Evolutionary conservation across 2,113 vertebrate genomes (phyloP), one percentile per base, ranked within the genome.

Genomic region (Heterocephalus glaber): DNA sequence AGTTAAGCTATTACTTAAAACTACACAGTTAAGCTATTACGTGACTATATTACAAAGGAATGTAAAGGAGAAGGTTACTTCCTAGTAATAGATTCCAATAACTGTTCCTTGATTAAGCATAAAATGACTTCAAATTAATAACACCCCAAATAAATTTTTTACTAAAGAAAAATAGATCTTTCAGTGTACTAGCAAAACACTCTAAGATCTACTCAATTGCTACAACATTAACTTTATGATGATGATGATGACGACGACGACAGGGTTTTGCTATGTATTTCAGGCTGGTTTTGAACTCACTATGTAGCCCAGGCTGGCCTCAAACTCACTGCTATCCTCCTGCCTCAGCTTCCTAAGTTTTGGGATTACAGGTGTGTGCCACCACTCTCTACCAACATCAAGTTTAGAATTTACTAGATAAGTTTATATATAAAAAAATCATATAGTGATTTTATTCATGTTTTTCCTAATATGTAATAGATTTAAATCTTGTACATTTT

Each of bases 81-180:
- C 60, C 14, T n/a, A 90, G 0, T 86, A 72, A 33, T 89, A 16
- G 38, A 56, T 65, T 92, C 30, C 9, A 91, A 26, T 65, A 89
- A 90, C 20, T 72, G 14, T 86, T 72, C 16, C 33, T 82, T 86
- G 93, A 92, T 65, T 94, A 70, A 87, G 8, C 13, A 33, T 94
- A 86, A 91, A 19, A 80, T 61, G 13, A 4, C 3, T 81, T 96
- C 90, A 68, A 70, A 22, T 83, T 82, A 81, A 52, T 94, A 54
- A 58, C 1, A 90, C 6, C 14, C 3, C 5, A 16, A 87, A 84
- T 52, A 56, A 82, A 89, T 66, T 77, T 66, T 10, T 92, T 87
- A 79, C 61, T 44, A 61, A 74, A 68, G 30, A 85, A 87, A 92
- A 74, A 54, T 26, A 81, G 12, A 41, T 63, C 95, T 87, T 96